These are phyloP conservation scores for Pseudochirops cupreus DNA, from an alignment of 2,797 vertebrate species.

Conservation along the genomic window DNA sequence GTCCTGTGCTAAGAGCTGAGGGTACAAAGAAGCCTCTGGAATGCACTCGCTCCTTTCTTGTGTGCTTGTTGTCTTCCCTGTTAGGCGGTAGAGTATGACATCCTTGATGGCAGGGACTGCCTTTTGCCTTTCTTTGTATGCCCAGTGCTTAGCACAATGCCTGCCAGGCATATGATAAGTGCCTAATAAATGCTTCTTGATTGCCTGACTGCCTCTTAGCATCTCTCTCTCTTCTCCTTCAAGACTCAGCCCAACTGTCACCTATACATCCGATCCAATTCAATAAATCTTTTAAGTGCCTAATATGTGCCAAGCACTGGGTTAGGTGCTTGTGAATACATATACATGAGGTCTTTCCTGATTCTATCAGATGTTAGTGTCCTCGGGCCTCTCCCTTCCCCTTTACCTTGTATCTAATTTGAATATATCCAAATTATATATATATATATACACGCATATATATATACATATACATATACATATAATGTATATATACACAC, in stretches of 20 bases:
- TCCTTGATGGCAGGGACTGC: background rate
- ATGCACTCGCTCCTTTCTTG: background rate
- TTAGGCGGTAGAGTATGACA: background rate
- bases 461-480: too few relatives aligned
- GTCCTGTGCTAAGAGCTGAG: too few relatives aligned
- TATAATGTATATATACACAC: rapidly evolving
- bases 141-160: background rate
- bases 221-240: background rate
- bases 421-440: background rate
- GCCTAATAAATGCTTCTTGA: background rate
- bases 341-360: background rate
- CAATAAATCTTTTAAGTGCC: background rate
- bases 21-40: too few relatives aligned
- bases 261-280: background rate
- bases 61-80: background rate
- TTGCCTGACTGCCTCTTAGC: background rate
- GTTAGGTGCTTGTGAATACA: background rate
- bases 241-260: background rate
- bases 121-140: background rate
- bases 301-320: background rate
- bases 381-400: background rate
- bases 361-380: background rate
- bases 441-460: too few relatives aligned
- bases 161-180: background rate
- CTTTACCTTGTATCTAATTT: background rate